These are phyloP conservation scores for Gymnocheta viridis DNA, from an alignment of 2,888 invertebrate genomes.

Conservation along the genomic window DNA sequence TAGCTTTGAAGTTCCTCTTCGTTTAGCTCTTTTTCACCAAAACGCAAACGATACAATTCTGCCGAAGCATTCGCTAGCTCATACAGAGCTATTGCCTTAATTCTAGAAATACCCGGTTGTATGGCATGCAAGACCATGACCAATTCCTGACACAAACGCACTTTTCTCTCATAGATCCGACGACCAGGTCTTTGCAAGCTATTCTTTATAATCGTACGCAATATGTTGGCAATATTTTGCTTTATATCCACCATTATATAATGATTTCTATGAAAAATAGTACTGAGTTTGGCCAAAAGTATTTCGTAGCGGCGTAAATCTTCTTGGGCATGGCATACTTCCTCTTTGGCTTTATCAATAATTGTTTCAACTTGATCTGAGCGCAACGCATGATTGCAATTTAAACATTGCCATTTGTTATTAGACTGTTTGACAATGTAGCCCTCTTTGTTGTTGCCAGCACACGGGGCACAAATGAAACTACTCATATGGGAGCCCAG, in stretches of 20 bases:
- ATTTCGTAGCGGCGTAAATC: slow-evolving; percentile 81
- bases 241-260: slow-evolving; percentile 87
- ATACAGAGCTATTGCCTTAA: slow-evolving; percentile 87
- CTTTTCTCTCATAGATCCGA: slow-evolving; percentile 85
- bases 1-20: slow-evolving; percentile 82
- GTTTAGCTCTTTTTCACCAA: slow-evolving; percentile 75
- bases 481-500: slow-evolving; percentile 87
- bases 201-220: slow-evolving; percentile 83
- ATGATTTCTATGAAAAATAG: slow-evolving; percentile 86
- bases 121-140: slow-evolving; percentile 85
- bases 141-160: slow-evolving; percentile 86
- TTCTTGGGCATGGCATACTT: slow-evolving; percentile 82
- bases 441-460: slow-evolving; percentile 56
- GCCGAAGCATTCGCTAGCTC: slow-evolving; percentile 88
- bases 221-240: slow-evolving; percentile 86
- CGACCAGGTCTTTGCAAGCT: slow-evolving; percentile 83
- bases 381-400: slow-evolving; percentile 75
- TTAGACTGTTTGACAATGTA: slow-evolving; percentile 58
- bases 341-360: slow-evolving; percentile 81
- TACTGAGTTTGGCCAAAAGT: slow-evolving; percentile 83
- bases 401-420: slow-evolving; percentile 76
- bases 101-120: slow-evolving; percentile 84
- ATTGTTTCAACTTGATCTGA: slow-evolving; percentile 82
- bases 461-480: slow-evolving; percentile 75
- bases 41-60: slow-evolving; percentile 82